Evolutionary conservation across 2,113 vertebrate genomes (phyloP), one percentile per base, ranked within the genome.

Genomic region (Cygnus buccinator): DNA sequence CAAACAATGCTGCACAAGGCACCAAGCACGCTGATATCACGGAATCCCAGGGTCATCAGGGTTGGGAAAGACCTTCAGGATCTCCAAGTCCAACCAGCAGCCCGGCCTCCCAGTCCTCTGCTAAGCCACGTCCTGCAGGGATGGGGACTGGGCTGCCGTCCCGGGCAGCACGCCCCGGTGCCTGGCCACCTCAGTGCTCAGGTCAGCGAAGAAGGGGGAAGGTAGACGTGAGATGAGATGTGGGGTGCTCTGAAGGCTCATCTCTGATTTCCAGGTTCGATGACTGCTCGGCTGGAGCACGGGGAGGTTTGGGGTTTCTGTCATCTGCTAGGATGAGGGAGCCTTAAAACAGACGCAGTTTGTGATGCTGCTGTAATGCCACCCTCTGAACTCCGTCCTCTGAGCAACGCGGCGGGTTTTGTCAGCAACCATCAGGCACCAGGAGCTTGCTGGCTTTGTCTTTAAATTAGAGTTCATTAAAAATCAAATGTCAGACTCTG

Each of bases 141-240:
- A 50, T 50, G 50, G 50, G 22, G 23, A 13, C 50, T 50, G 22
- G 11, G 46, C 46, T 48, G 46, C 46, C 19, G 19, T 19, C 6
- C 15, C 43, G 16, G 43, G 46, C 46, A 50, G 48, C 48, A 12
- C 48, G 11, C 22, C 48, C 48, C 22, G 48, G 48, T 23, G 22
- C 50, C 50, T 25, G 50, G 22, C 23, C 50, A 52, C 23, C 48
- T n/a, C 55, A 44, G 15, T 14, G 18, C 22, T 52, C 23, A n/a
- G 35, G 4, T 0, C 0, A 0, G 57, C 22, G 43, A 31, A 12
- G 26, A 8, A 4, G 28, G 59, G 54, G 88, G 50, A 20, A 44
- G 63, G 31, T 52, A 81, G 22, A 10, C 2, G 6, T 15, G 31
- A 11, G 25, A 26, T 0, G 3, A 52, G 70, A 66, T 10, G 11